Base-by-base conservation (phyloP, 2,888 invertebrate species). In the Philhelius pedissequus region DNA sequence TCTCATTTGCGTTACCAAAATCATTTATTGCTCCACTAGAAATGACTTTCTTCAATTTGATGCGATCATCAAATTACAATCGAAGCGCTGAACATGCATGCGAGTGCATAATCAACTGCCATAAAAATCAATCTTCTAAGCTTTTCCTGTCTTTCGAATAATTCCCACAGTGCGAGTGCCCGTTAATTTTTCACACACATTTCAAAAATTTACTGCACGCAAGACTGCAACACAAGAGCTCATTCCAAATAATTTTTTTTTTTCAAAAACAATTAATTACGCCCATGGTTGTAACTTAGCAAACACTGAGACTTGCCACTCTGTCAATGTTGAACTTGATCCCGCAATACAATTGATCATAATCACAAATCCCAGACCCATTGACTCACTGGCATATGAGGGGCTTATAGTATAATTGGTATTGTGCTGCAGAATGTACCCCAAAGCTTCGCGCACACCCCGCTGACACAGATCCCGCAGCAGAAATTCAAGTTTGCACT, bases 281-380 rank as follows among this genome's bases (percentile, higher is more conserved):
- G 18, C 7, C 54, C 40, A 73, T 64, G 64, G 43, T n/a, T 45
- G 48, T 48, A 64, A 48, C 64, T 48, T 48, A 52, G 52, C 40
- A 56, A 62, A 73, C 54, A 68, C 48, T 35, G 64, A 48, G 48
- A 48, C 58, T 60, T 40, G 58, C 73, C 79, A 83, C 73, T 83
- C 83, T 70, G 83, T 83, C 83, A 83, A 69, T 74, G 83, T 83
- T 83, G 83, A 74, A 77, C 82, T 82, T 82, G 77, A 74, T 77
- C 60, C 73, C 73, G 77, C 77, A 58, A 56, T 27, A 66, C 84
- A 70, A 84, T 84, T 84, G 84, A 84, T 84, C 84, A 84, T 80
- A 64, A 66, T 79, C 83, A 74, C 58, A 70, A 75, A 68, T 71
- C 66, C 62, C n/a, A 79, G 75, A 84, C 84, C 84, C 75, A 79